A percentile compares a stretch with the other conserved stretches of the same genome.
These are phyloP conservation scores for Anagyrus pseudococci DNA, from an alignment of 2,888 invertebrate genomes.

Conservation along the genomic window DNA sequence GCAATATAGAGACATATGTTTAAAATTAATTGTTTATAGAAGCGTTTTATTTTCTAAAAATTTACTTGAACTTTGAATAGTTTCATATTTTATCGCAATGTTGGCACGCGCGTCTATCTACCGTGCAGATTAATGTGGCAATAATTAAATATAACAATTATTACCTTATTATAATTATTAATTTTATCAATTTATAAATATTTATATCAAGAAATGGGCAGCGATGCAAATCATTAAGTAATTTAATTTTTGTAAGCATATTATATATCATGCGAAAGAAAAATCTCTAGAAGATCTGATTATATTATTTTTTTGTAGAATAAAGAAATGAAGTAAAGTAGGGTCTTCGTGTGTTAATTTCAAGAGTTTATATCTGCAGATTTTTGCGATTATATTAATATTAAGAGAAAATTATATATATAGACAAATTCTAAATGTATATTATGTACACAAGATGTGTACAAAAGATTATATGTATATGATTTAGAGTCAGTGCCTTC, in stretches of 20 bases:
- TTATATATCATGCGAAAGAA: slow-evolving; percentile 34
- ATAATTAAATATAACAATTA: slow-evolving; percentile 47
- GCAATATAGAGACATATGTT: slow-evolving; percentile 33
- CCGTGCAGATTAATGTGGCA: slow-evolving; percentile 56
- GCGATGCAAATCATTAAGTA: slow-evolving; percentile 41
- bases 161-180: slow-evolving; percentile 22
- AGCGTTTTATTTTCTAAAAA: slow-evolving; percentile 31
- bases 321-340: slow-evolving; percentile 13
- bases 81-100: slow-evolving; percentile 52
- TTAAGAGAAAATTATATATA: slow-evolving; percentile 20
- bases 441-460: slow-evolving; percentile 24
- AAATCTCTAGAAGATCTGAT: slow-evolving; percentile 54
- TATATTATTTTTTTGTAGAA: slow-evolving; percentile 40
- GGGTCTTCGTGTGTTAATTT: slow-evolving; percentile 36
- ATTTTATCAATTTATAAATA: slow-evolving; percentile 27
- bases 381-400: slow-evolving; percentile 19
- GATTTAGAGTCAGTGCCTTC: slow-evolving; percentile 7
- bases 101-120: slow-evolving; percentile 46
- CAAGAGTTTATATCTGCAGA: slow-evolving; percentile 30
- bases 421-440: too few relatives aligned
- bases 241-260: slow-evolving; percentile 44
- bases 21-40: slow-evolving; percentile 34
- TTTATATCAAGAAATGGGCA: slow-evolving; percentile 38
- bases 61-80: slow-evolving; percentile 41
- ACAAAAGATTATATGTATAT: slow-evolving; percentile 29